Evolutionary conservation across 2,888 invertebrate species (phyloP).

Genomic region (Colostygia pectinataria): DNA sequence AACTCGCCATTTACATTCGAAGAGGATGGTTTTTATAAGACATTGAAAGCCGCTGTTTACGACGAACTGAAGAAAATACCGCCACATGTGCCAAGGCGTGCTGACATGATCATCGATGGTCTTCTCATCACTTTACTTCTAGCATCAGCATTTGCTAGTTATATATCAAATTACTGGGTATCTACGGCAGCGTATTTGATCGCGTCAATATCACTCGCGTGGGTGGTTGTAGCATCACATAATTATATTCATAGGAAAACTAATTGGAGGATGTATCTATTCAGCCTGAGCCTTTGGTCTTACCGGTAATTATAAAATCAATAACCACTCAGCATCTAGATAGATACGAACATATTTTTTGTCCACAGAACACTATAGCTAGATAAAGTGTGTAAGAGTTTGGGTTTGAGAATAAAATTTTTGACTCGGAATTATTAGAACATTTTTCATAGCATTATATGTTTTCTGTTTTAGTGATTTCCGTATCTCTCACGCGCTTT

Average conservation of each 20-base stretch:
- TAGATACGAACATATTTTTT: too few relatives aligned
- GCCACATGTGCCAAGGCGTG: slow-evolving; percentile 53
- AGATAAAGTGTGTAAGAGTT: too few relatives aligned
- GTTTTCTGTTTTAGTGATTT: slow-evolving; percentile 87
- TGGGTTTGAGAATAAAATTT: neutral
- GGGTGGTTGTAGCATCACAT: slow-evolving; percentile 85
- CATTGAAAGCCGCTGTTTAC: slow-evolving; percentile 84
- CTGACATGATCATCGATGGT: slow-evolving; percentile 62
- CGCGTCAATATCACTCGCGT: slow-evolving; percentile 82
- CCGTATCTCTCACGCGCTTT: slow-evolving; percentile 89
- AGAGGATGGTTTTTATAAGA: slow-evolving; percentile 88
- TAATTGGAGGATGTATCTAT: slow-evolving; percentile 26
- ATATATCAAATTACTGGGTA: slow-evolving; percentile 45
- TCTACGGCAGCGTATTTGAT: slow-evolving; percentile 59
- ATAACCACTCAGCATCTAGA: too few relatives aligned
- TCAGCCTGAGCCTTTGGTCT: slow-evolving; percentile 21
- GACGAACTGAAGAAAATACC: slow-evolving; percentile 81
- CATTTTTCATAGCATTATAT: too few relatives aligned
- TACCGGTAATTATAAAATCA: slow-evolving; percentile 20
- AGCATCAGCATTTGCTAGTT: slow-evolving; percentile 49
- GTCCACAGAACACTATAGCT: too few relatives aligned
- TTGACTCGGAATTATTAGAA: too few relatives aligned
- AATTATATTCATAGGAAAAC: slow-evolving; percentile 87
- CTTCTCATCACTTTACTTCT: slow-evolving; percentile 58
- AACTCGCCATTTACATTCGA: slow-evolving; percentile 89